These are phyloP conservation scores for Dinocampus coccinellae DNA, from an alignment of 2,888 invertebrate species.

Conservation along the genomic window DNA sequence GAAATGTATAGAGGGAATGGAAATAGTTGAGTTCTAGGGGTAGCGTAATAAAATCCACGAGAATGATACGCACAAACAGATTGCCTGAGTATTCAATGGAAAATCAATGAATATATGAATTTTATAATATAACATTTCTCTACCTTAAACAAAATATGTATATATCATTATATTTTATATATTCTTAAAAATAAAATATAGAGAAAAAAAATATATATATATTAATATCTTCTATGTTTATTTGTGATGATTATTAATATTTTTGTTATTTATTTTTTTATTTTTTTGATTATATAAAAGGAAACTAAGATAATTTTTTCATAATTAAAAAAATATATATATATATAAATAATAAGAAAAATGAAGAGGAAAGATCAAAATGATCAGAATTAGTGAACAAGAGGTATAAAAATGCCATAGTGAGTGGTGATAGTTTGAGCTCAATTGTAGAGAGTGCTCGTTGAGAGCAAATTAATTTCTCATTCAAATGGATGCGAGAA, in stretches of 20 bases:
- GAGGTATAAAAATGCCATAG: background rate
- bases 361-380: background rate
- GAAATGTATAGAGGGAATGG: too few species aligned
- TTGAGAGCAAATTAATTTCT: conserved; percentile 45
- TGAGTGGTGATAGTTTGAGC: conserved; percentile 7
- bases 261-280: too few species aligned
- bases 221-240: too few species aligned
- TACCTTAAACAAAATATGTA: background rate
- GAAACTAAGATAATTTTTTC: too few species aligned
- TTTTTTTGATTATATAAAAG: too few species aligned
- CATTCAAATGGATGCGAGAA: conserved; percentile 46
- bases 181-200: too few species aligned
- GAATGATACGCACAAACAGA: background rate
- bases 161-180: too few species aligned
- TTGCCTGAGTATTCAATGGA: conserved; percentile 32
- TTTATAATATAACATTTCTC: background rate
- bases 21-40: too few species aligned
- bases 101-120: conserved; percentile 32
- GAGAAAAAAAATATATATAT: too few species aligned
- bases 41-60: too few species aligned
- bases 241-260: too few species aligned
- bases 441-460: conserved; percentile 24
- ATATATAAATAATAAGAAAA: background rate
- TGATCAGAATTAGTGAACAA: background rate
- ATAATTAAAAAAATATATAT: background rate